Evolutionary conservation across 2,888 invertebrate species (phyloP), one percentile per base, ranked within the genome.

Genomic region (Philonicus albiceps): DNA sequence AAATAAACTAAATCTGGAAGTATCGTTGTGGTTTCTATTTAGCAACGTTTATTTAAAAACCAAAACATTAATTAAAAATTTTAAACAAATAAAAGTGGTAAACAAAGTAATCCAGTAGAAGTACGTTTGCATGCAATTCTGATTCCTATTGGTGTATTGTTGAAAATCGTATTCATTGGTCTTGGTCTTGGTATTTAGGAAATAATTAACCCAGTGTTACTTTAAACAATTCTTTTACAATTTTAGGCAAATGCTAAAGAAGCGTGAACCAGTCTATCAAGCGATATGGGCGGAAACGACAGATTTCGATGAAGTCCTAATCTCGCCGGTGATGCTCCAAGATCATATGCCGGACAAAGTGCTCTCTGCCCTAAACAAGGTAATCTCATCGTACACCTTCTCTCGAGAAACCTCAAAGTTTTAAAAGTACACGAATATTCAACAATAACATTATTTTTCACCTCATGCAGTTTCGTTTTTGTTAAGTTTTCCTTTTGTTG

Each of bases 331-430:
- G 83, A 97, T 97, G 97, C 94, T 97, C 88, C 96, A 97, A 92
- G 97, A 97, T 92, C 97, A 97, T 91, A 97, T 97, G 97, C 97
- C 97, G 40, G 97, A 97, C 91, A 96, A 95, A 91, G 96, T 97
- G 87, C 93, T 97, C 89, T 95, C 96, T 88, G 97, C 97, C 37
- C 93, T 97, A 88, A 95, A 96, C 92, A 96, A 97, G 96, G 97
- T 97, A 95, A 93, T 93, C 89, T 74, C 85, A 40, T 7, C 74
- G 31, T 86, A 74, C 55, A 76, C 43, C n/a, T n/a, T 34, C n/a
- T n/a, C 73, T 43, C 85, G 19, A 53, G 49, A 75, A 31, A 43
- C 16, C 73, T 73, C 73, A 84, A 16, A 72, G 37, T 30, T 84
- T 84, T 74, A 31, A 74, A 16, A 64, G 16, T 49, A 85, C 72